A percentile compares a stretch with the other conserved stretches of the same genome.
phyloP scores from a whole-genome alignment of 2,113 vertebrate genomes.

The Hystrix cristata region DNA sequence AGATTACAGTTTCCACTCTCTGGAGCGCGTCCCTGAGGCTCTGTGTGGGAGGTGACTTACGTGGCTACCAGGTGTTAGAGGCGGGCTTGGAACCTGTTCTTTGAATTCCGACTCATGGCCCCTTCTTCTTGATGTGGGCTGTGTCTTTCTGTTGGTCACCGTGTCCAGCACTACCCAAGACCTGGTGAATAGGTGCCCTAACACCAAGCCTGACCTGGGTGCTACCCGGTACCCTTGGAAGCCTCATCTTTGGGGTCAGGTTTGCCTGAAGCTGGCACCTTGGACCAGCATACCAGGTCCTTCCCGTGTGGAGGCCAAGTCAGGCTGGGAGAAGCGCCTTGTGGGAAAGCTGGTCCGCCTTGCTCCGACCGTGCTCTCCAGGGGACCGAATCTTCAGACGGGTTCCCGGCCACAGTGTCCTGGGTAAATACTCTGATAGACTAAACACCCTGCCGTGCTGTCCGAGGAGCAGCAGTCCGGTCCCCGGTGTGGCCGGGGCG shows the following conservation, averaged over 20 bases:
- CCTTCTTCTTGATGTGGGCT: background rate
- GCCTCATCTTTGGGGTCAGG: background rate
- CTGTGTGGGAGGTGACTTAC: background rate
- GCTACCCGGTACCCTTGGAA: background rate
- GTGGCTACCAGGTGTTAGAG: background rate
- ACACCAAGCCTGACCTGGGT: background rate
- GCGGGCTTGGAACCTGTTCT: background rate
- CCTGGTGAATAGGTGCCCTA: background rate
- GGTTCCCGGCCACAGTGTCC: slow-evolving; percentile 71
- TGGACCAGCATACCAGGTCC: background rate
- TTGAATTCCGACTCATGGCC: background rate
- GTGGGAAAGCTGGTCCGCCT: slow-evolving; percentile 67
- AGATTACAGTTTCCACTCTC: background rate
- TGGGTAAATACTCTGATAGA: slow-evolving; percentile 82
- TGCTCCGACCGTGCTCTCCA: background rate
- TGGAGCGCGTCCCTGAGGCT: background rate
- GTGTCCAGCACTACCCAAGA: background rate
- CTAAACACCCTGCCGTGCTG: slow-evolving; percentile 78
- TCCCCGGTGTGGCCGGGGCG: slow-evolving; percentile 73
- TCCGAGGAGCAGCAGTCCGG: slow-evolving; percentile 66
- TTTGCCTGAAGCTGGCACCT: background rate
- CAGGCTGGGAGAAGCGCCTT: slow-evolving; percentile 64
- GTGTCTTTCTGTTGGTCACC: background rate
- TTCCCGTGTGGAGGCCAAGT: background rate
- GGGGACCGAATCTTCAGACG: slow-evolving; percentile 66